A percentile compares a stretch with the other conserved stretches of the same genome.
Conservation (phyloP, 2,797 vertebrate species). For the Artibeus jamaicensis region DNA sequence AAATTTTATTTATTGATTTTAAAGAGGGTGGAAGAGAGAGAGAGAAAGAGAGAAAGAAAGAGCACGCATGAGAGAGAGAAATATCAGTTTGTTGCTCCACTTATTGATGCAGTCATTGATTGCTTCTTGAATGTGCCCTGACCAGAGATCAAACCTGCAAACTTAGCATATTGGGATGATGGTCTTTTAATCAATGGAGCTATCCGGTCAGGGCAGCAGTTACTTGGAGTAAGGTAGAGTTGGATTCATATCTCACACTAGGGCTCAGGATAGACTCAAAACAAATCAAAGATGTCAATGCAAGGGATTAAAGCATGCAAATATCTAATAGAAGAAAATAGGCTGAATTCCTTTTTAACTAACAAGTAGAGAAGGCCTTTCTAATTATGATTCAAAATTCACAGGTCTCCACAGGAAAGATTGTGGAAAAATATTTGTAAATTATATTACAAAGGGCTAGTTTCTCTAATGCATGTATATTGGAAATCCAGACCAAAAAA, state of each 20-base stretch:
- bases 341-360: background rate
- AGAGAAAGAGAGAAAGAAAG: no score
- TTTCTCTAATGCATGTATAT: background rate
- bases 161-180: background rate
- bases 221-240: background rate
- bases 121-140: background rate
- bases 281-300: background rate
- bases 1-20: background rate
- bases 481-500: background rate
- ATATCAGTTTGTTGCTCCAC: background rate
- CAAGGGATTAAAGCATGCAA: background rate
- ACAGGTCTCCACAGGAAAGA: background rate
- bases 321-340: background rate
- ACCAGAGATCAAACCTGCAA: background rate
- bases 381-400: background rate
- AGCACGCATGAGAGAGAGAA: background rate
- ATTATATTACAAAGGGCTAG: background rate
- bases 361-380: background rate
- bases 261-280: background rate
- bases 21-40: background rate
- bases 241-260: background rate
- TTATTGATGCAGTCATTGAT: background rate
- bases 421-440: background rate
- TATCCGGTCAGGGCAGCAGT: background rate
- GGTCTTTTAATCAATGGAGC: background rate